phyloP scores from a whole-genome alignment of 2,113 vertebrate genomes.

The Pardalotus punctatus region DNA sequence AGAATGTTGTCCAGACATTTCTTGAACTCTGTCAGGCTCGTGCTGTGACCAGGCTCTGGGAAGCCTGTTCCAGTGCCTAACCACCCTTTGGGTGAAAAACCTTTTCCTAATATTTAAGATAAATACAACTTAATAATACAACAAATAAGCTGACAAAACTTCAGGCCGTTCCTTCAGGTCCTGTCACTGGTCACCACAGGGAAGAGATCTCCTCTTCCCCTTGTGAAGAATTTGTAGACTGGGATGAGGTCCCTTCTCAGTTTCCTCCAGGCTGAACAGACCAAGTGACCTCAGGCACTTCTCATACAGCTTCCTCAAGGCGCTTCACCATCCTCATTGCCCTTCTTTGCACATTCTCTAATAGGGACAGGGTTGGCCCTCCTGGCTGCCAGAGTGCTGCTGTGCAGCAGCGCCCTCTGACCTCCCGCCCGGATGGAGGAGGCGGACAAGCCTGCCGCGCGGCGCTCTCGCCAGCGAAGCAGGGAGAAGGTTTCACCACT shows the following conservation, averaged over 20 bases:
- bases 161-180: not conserved
- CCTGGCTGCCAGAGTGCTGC: not conserved
- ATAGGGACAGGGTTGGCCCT: not conserved
- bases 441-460: no score
- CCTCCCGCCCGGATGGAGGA: no score
- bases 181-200: not conserved
- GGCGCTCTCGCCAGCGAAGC: no score
- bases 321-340: not conserved
- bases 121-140: no score
- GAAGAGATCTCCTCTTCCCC: not conserved
- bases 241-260: not conserved
- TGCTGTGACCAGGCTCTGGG: not conserved
- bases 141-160: not conserved
- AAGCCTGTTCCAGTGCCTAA: not conserved
- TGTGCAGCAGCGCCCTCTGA: no score
- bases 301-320: fast-evolving
- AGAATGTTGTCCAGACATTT: not conserved
- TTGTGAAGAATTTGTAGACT: fast-evolving
- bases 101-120: not conserved
- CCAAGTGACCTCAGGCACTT: not conserved
- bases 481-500: no score
- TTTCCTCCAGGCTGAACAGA: not conserved
- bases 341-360: not conserved
- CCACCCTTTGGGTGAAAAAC: not conserved
- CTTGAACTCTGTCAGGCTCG: not conserved